Conservation (phyloP, 2,797 vertebrate species). For the Pipistrellus nathusii region DNA sequence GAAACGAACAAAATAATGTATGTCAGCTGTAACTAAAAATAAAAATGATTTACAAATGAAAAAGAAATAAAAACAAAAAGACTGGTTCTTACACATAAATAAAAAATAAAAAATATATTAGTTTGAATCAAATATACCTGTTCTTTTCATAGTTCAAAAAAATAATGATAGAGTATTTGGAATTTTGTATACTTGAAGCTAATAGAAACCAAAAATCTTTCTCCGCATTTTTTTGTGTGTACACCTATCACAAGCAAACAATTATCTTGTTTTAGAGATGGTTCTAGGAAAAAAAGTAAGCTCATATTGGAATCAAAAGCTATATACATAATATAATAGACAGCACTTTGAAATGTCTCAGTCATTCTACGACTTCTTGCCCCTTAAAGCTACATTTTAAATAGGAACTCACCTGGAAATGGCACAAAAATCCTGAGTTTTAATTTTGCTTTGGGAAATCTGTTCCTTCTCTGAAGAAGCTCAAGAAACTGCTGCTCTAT, state of each 20-base stretch:
- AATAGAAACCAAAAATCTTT: conserved; percentile 16
- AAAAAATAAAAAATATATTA: background rate
- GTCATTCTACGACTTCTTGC: background rate
- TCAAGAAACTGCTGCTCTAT: background rate
- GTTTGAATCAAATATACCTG: background rate
- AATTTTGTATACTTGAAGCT: background rate
- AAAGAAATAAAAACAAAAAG: background rate
- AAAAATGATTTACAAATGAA: background rate
- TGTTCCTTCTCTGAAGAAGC: background rate
- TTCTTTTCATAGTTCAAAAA: conserved; percentile 37
- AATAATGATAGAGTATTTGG: conserved; percentile 17
- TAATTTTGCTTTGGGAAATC: background rate
- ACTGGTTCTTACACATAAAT: background rate
- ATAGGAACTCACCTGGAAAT: background rate
- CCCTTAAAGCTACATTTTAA: conserved; percentile 18
- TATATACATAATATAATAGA: background rate
- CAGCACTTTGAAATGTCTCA: background rate
- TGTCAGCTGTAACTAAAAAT: background rate
- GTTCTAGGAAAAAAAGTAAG: conserved; percentile 33
- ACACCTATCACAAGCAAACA: background rate
- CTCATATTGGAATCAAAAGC: background rate
- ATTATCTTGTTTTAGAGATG: conserved; percentile 5
- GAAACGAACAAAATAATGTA: too few species aligned
- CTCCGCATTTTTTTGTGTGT: background rate
- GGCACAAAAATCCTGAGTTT: background rate